Base-by-base conservation (phyloP, 2,888 invertebrate genomes). In the Tuta absoluta region DNA sequence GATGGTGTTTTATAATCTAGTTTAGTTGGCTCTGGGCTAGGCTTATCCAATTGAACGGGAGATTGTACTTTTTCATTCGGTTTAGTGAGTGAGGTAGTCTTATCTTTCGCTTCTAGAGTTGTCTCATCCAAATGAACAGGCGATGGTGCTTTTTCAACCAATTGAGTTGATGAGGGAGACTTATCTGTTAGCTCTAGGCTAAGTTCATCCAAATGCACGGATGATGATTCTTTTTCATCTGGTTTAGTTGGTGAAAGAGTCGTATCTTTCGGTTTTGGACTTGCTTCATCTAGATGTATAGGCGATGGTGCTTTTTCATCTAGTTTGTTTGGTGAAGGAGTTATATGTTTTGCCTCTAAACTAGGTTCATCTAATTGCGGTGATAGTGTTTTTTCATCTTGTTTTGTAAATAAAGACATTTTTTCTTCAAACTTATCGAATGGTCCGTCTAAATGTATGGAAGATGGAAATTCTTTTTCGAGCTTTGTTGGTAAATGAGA, bases 101-200 rank as follows among this genome's bases (percentile, higher is more conserved):
- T 60, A 1, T 41, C 37, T 24, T 57, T 1, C 10, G 17, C 1
- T 2, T 48, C 45, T 24, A 23, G 41, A 60, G 5, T 33, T 33
- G 33, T 0, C 12, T 23, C n/a, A 5, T 48, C 48, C 12, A 23
- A 1, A 10, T 45, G 24, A 0, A 64, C 64, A 7, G 64, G 65
- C 21, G 28, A n/a, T 11, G 51, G 63, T 10, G 59, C 65, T 38
- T 65, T 67, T 1, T 64, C 62, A 0, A 61, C 68, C 2, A 21
- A 48, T 60, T 41, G 63, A 0, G 17, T 17, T 1, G 63, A 61
- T 33, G 57, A 66, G 0, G 64, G 63, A 2, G 5, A 48, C 14
- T 68, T 67, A 0, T 67, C 68, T 4, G 37, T 23, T 11, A 63
- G 66, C 8, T 65, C 12, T 28, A 61, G 1, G 45, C 60, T 8